Base-by-base conservation (phyloP, 2,888 invertebrate species). In the Sthenelais limicola region DNA sequence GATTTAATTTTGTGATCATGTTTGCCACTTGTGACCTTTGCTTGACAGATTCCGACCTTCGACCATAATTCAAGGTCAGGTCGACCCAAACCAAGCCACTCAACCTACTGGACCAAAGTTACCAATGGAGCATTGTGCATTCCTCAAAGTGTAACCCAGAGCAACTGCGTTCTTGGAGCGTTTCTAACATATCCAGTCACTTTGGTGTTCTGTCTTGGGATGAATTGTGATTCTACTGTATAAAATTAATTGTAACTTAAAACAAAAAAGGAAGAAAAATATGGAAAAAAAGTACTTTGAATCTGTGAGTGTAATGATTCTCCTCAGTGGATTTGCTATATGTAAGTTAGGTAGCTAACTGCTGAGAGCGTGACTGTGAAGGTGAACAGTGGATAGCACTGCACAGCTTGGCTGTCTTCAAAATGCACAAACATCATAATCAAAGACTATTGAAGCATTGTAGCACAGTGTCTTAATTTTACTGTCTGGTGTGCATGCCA, bases 121-220 rank as follows among this genome's bases (percentile, higher is more conserved):
- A 62, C 62, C 62, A 62, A 62, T 43, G 43, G 62, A 62, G 62
- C 62, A 62, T 62, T 62, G 38, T 62, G 43, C 62, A 62, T 62
- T 62, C 62, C 62, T 62, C 62, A 62, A 43, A 35, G 43, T 26
- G 35, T 21, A 38, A 62, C 62, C 62, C 62, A 62, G 35, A 62
- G 62, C 43, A 35, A 62, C 62, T 62, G 18, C 43, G 62, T 62
- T 62, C 62, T 62, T 43, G 43, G 43, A 62, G 62, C 62, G 43
- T 62, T 62, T 62, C 62, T 62, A 62, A n/a, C 62, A 62, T 62
- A 62, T 62, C 62, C 62, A 62, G 62, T 62, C 62, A 62, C 62
- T 62, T 62, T 62, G 62, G 62, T 62, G 62, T 62, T 62, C 62
- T 62, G 38, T 24, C 21, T 62, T 38, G 62, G 62, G 62, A 62